Evolutionary conservation across 2,113 vertebrate species (phyloP), one percentile per base, ranked within the genome.

Genomic region (Meleagris gallopavo): DNA sequence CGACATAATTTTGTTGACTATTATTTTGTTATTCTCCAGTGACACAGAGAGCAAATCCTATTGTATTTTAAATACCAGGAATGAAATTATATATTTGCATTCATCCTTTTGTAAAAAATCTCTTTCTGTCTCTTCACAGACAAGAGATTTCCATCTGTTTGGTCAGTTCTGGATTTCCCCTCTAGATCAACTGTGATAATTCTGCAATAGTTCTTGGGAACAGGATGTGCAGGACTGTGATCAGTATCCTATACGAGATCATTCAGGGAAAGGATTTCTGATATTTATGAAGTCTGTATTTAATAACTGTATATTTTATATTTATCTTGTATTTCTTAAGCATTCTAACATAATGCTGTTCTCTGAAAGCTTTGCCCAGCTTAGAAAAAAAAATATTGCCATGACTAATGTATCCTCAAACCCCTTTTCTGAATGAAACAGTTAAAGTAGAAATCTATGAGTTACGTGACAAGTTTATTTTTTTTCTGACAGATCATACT

Each of bases 11-110:
- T 74, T 84, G 90, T 90, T 91, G 95, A 74, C 89, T 38, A 36
- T 95, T 95, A 96, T 79, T 93, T 95, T 95, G 86, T 97, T 95
- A 94, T 65, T 79, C 88, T 94, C 88, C 88, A 78, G 48, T 16
- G 72, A 95, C 85, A 91, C 88, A 86, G 52, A 89, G 40, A 93
- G 83, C 88, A 94, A 88, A 94, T 83, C 69, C 65, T 83, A 73
- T 70, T 61, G 69, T 86, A 81, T 93, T 94, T 93, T 90, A 94
- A 95, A 95, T 83, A 91, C 72, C 36, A 83, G 88, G 86, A 93
- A 91, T 95, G 61, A 52, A 71, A 88, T 93, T 93, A 93, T 86
- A 41, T 36, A 45, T 89, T 88, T 65, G 24, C 72, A 75, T 72
- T 67, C 45, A 72, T 75, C 40, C 57, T 86, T 90, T 73, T 25